Evolutionary conservation across 2,797 vertebrate species (phyloP).

Genomic region (Acipenser ruthenus): DNA sequence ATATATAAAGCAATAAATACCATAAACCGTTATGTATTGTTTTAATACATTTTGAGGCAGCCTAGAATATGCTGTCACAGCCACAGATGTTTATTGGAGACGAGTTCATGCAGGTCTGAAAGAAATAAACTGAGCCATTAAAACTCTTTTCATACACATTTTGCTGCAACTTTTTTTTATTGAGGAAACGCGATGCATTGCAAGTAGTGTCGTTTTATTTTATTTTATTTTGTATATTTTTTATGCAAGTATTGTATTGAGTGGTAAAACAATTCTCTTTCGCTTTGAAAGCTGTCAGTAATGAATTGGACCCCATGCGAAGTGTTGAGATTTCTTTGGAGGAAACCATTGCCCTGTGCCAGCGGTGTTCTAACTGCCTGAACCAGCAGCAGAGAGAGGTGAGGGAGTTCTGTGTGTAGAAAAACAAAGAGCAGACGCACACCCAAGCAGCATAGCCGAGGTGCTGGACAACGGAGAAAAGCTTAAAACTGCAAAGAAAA

Average conservation of each 20-base stretch:
- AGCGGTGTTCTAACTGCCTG: conserved; percentile 76
- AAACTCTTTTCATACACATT: too few species aligned
- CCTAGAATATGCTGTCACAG: too few species aligned
- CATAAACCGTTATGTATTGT: too few species aligned
- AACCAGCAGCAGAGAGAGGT: conserved; percentile 86
- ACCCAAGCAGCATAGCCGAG: not conserved
- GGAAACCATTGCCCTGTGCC: conserved; percentile 77
- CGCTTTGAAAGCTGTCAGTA: not conserved
- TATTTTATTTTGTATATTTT: conserved; percentile 23
- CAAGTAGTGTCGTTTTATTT: not conserved
- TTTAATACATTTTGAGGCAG: too few species aligned
- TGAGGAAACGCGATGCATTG: too few species aligned
- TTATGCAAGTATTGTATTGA: not conserved
- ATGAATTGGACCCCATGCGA: conserved; percentile 38
- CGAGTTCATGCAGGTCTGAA: not conserved
- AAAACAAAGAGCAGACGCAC: not conserved
- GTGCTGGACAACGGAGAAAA: not conserved
- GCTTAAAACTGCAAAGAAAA: too few species aligned
- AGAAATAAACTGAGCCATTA: too few species aligned
- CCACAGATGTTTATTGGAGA: not conserved
- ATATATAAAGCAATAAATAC: too few species aligned
- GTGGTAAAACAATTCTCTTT: too few species aligned
- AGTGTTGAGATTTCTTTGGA: conserved; percentile 62
- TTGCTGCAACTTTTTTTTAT: too few species aligned
- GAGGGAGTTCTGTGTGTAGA: conserved; percentile 20